These are phyloP conservation scores for Atta cephalotes DNA, from an alignment of 1,140 invertebrate species.

Conservation along the genomic window DNA sequence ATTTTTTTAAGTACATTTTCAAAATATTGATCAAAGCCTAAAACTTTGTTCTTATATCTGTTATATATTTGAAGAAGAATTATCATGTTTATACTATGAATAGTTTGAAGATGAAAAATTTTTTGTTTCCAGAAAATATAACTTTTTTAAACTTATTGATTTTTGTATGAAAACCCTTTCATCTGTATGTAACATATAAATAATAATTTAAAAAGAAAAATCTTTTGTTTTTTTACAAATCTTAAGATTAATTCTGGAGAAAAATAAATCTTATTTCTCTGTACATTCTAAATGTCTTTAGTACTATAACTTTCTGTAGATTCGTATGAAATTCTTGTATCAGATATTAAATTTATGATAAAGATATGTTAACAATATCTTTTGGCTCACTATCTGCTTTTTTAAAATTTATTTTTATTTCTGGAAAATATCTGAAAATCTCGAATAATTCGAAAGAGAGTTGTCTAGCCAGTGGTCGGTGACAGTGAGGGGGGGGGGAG, in stretches of 20 bases:
- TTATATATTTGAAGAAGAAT: too few relatives aligned
- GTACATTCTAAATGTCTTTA: background rate
- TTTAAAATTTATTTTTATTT: background rate
- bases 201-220: background rate
- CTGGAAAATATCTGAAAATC: background rate
- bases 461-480: conserved; percentile 35
- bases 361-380: background rate
- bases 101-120: too few relatives aligned
- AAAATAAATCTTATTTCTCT: background rate
- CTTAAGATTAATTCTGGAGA: background rate
- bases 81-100: too few relatives aligned
- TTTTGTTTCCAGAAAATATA: too few relatives aligned
- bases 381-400: too few relatives aligned
- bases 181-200: background rate
- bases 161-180: too few relatives aligned
- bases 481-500: conserved; percentile 38
- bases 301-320: background rate
- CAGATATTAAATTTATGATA: background rate
- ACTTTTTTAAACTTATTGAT: too few relatives aligned
- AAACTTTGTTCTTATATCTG: too few relatives aligned
- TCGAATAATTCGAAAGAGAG: conserved; percentile 5
- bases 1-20: too few relatives aligned
- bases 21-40: too few relatives aligned
- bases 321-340: too few relatives aligned
- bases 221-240: background rate